phyloP scores from a whole-genome alignment of 1,140 invertebrate genomes.

The Achroia grisella region DNA sequence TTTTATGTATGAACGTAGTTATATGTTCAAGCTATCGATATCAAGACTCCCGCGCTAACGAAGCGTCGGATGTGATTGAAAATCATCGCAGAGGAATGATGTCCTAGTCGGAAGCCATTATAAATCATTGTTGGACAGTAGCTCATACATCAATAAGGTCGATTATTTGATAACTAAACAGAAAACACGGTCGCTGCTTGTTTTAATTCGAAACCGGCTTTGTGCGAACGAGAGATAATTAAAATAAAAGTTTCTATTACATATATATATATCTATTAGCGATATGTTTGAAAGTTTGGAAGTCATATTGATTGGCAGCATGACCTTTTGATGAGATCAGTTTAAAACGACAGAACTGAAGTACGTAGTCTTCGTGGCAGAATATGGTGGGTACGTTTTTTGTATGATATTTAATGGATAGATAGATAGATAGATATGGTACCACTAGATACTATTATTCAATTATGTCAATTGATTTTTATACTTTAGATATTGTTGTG shows the following conservation, averaged over 20 bases:
- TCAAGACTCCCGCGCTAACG: constrained; percentile 59
- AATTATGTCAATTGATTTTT: no score
- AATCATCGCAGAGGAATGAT: constrained; percentile 66
- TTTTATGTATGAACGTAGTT: no score
- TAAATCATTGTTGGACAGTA: constrained; percentile 64
- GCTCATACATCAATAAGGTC: constrained; percentile 64
- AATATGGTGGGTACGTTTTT: no score
- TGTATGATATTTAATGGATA: no score
- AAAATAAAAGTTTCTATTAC: constrained; percentile 47
- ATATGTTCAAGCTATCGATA: constrained; percentile 20
- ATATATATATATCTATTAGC: constrained; percentile 40
- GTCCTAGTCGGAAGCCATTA: constrained; percentile 67
- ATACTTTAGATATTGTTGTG: no score
- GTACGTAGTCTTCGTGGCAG: no score
- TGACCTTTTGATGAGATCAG: constrained; percentile 23
- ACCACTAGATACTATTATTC: no score
- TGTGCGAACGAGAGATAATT: constrained; percentile 30
- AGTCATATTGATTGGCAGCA: constrained; percentile 38
- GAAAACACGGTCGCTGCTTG: constrained; percentile 34
- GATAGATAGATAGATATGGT: no score
- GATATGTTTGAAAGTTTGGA: constrained; percentile 27
- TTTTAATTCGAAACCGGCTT: constrained; percentile 19
- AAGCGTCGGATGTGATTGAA: constrained; percentile 69
- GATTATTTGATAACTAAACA: constrained; percentile 64
- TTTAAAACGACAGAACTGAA: no score